phyloP scores from a whole-genome alignment of 1,140 invertebrate genomes.

The Theocolax elegans region DNA sequence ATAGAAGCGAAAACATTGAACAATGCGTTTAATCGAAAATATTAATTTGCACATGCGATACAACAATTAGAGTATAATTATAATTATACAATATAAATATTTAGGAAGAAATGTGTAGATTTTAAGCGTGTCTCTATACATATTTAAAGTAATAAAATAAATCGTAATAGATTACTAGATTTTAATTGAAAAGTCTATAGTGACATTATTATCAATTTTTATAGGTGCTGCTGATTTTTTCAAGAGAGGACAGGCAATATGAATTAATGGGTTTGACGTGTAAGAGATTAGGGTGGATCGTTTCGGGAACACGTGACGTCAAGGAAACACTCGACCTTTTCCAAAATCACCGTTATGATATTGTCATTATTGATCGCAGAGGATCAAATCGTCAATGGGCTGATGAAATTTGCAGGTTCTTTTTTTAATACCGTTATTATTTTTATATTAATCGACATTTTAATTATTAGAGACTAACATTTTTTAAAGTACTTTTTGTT shows the following conservation, averaged over 20 bases:
- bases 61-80: no score
- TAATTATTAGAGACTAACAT: background rate
- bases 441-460: constrained; percentile 56
- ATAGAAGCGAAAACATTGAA: no score
- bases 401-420: constrained; percentile 74
- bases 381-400: constrained; percentile 72
- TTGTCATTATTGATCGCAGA: constrained; percentile 77
- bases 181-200: background rate
- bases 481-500: background rate
- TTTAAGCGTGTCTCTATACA: no score
- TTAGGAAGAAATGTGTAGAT: no score
- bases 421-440: constrained; percentile 46
- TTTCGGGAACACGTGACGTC: constrained; percentile 67
- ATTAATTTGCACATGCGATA: no score
- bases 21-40: no score
- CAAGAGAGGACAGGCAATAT: constrained; percentile 73
- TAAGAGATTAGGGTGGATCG: constrained; percentile 73
- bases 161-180: no score
- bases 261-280: constrained; percentile 73
- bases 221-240: constrained; percentile 76
- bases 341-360: constrained; percentile 71
- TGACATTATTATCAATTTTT: background rate
- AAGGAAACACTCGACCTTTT: constrained; percentile 73
- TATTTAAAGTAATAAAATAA: background rate
- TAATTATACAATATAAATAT: no score